Conservation (phyloP, 1,140 invertebrate species). For the Chrysoperla carnea region DNA sequence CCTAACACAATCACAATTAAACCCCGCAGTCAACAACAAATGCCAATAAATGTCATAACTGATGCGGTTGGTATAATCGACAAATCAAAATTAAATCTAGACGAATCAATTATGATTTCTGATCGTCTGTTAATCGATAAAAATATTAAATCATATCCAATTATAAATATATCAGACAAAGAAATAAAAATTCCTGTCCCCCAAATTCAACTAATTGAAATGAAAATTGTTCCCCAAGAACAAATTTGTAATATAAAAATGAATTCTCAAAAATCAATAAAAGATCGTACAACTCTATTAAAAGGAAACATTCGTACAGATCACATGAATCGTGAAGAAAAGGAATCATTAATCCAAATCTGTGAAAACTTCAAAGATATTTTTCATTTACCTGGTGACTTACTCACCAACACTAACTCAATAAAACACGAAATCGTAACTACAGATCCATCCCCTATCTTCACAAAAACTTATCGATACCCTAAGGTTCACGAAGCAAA, state of each 20-base stretch:
- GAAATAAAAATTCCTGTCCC: too few relatives aligned
- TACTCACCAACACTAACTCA: slow-evolving; percentile 3
- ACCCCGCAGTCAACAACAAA: background rate
- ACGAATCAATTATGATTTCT: background rate
- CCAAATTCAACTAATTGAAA: background rate
- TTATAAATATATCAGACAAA: too few relatives aligned
- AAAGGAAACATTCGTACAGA: too few relatives aligned
- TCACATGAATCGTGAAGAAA: too few relatives aligned
- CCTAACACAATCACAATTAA: background rate
- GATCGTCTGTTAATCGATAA: too few relatives aligned
- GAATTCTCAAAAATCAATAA: background rate
- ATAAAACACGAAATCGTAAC: slow-evolving; percentile 12
- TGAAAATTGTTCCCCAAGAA: background rate
- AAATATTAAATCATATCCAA: too few relatives aligned
- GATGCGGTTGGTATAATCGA: background rate
- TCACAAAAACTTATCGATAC: too few relatives aligned
- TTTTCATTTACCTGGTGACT: slow-evolving; percentile 10
- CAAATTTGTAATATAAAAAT: background rate
- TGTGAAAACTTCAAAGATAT: slow-evolving; percentile 6
- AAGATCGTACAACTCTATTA: background rate
- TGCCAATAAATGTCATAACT: background rate
- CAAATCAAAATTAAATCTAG: background rate
- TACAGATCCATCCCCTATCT: slow-evolving; percentile 6
- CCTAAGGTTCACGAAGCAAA: slow-evolving; percentile 15
- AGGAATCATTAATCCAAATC: slow-evolving; percentile 5